These are phyloP conservation scores for Holothuria leucospilota DNA, from an alignment of 53 echinoderm and acorn worm genomes.

Conservation along the genomic window DNA sequence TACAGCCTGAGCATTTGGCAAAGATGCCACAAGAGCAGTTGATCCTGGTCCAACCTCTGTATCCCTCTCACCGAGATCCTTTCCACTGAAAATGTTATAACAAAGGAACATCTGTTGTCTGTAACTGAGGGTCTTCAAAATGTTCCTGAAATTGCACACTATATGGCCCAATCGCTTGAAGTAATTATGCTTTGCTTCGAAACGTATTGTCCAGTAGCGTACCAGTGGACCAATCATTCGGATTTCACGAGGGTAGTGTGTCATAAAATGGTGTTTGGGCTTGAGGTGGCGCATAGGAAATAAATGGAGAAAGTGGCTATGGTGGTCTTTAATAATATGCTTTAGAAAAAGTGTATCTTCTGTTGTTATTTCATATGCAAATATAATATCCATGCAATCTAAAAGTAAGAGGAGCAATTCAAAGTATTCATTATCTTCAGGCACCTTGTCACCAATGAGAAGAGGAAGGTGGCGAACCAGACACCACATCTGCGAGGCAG, in stretches of 20 bases:
- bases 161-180: constrained; percentile 54
- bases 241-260: constrained; percentile 61
- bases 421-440: constrained; percentile 60
- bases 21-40: constrained; percentile 33
- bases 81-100: constrained; percentile 18
- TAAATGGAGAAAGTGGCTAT: constrained; percentile 40
- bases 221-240: constrained; percentile 60
- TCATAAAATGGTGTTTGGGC: constrained; percentile 71
- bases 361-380: constrained; percentile 42
- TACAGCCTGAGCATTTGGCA: not conserved
- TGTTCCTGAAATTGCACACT: constrained; percentile 59
- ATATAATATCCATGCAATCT: constrained; percentile 61
- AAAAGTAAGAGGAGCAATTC: constrained; percentile 58
- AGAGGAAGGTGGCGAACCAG: constrained; percentile 52
- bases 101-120: constrained; percentile 57
- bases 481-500: constrained; percentile 72
- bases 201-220: constrained; percentile 65
- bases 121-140: constrained; percentile 52
- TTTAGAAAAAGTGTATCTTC: constrained; percentile 68
- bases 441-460: constrained; percentile 67
- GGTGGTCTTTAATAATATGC: constrained; percentile 66
- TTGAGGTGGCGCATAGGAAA: constrained; percentile 25
- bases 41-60: constrained; percentile 54
- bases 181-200: constrained; percentile 73
- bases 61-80: not conserved